Base-by-base conservation (phyloP, 2,888 invertebrate species). In the Cryptocephalus moraei region DNA sequence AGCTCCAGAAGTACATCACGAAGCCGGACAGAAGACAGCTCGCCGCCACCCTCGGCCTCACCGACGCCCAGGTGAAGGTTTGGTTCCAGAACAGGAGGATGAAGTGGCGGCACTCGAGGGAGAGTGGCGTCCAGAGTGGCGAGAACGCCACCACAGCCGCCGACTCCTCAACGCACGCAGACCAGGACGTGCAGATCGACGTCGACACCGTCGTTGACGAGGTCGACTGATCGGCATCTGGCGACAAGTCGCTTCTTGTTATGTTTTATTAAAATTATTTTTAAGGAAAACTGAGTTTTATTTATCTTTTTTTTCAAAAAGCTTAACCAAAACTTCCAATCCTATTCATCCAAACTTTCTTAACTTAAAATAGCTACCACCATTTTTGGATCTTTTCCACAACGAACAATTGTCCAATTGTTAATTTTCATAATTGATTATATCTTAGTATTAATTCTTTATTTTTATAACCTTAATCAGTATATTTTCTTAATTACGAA, bases 1-100 rank as follows among this genome's bases (percentile, higher is more conserved):
- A 91, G 64, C 80, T 93, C 55, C 94, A 94, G 69, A 94, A 94
- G 68, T 95, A 95, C 65, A 94, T 95, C 52, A 94, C 93, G 1
- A 95, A 94, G 67, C 94, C 93, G 0, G 94, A 95, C 64, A 75
- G 94, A 64, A 75, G 93, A 57, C 92, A 93, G 68, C 71, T 95
- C 50, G 94, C 94, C 0, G 91, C 91, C 4, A 88, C 91, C 9
- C 72, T 95, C 32, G 93, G 93, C 45, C 80, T 94, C 8, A 93
- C 93, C 0, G 94, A 94, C 73, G 93, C 93, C 6, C 55, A 55
- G 43, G 91, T 91, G 1, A 91, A 91, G 72, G 91, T 92, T 2
- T 91, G 91, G 91, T 92, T 91, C 67, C 93, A 93, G 74, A 93
- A 91, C 62, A 55, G 71, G 40, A 56, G 70, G 48, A 72, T 72